phyloP scores from a whole-genome alignment of 2,797 vertebrate genomes.

The Macropus fuliginosus region DNA sequence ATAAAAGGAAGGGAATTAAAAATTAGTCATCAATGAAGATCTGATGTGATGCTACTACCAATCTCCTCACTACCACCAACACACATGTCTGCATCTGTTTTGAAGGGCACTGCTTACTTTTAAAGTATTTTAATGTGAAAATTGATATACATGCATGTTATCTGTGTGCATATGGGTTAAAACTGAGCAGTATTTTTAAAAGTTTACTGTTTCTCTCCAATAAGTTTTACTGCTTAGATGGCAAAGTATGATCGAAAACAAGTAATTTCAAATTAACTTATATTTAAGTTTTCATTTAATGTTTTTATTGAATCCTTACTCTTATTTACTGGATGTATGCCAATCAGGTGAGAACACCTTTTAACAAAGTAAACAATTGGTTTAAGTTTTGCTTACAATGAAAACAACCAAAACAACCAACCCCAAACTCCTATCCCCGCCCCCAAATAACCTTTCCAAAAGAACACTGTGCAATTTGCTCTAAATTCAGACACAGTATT shows the following conservation, averaged over 20 bases:
- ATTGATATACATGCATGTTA: constrained; percentile 70
- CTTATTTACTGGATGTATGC: constrained; percentile 33
- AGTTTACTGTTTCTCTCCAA: constrained; percentile 58
- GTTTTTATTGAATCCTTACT: constrained; percentile 6
- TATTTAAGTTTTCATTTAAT: background rate
- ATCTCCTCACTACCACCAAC: constrained; percentile 80
- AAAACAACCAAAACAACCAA: background rate
- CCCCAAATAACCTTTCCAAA: constrained; percentile 30
- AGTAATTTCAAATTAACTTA: background rate
- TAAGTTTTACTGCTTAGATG: constrained; percentile 73
- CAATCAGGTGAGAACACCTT: constrained; percentile 50
- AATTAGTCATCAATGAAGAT: constrained; percentile 89
- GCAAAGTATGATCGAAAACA: constrained; percentile 66
- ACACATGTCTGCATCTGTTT: constrained; percentile 79
- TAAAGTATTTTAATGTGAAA: constrained; percentile 75
- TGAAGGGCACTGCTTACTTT: constrained; percentile 75
- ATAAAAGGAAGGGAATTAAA: constrained; percentile 96
- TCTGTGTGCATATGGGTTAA: constrained; percentile 63
- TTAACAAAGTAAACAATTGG: background rate
- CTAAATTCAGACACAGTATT: constrained; percentile 42
- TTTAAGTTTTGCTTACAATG: background rate
- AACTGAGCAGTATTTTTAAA: constrained; percentile 44
- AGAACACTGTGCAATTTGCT: constrained; percentile 13
- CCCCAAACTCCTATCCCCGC: background rate
- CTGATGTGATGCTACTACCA: constrained; percentile 81